A percentile compares a stretch with the other conserved stretches of the same genome.
These are phyloP conservation scores for Bruchidius siliquastri DNA, from an alignment of 2,888 invertebrate genomes.

Conservation along the genomic window DNA sequence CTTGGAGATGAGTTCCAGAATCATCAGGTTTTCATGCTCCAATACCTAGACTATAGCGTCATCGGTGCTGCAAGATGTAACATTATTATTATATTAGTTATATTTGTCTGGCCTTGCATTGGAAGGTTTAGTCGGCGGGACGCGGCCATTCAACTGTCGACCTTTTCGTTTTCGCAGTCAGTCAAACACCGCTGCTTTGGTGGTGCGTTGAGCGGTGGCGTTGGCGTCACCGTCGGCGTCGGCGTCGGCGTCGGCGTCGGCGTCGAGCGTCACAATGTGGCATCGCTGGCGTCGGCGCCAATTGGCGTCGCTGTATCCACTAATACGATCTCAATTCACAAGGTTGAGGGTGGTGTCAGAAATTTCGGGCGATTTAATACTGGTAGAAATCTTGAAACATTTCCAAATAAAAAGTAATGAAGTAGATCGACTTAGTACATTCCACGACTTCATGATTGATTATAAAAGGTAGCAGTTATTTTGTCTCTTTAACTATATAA, in stretches of 20 bases:
- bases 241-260: background rate
- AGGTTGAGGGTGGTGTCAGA: background rate
- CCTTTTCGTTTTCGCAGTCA: conserved; percentile 32
- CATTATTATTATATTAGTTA: conserved; percentile 31
- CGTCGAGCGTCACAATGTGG: background rate
- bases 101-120: conserved; percentile 41
- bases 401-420: too few species aligned
- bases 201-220: background rate
- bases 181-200: conserved; percentile 17
- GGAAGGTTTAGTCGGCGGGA: conserved; percentile 37
- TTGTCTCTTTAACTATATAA: too few species aligned
- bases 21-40: background rate
- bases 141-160: conserved; percentile 37
- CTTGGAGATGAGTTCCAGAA: background rate
- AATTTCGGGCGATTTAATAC: too few species aligned
- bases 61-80: background rate
- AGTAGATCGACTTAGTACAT: too few species aligned
- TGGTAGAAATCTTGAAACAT: too few species aligned
- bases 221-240: background rate
- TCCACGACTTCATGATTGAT: too few species aligned
- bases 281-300: background rate
- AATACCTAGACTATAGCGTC: background rate
- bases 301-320: background rate
- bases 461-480: too few species aligned
- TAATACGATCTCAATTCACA: background rate